Evolutionary conservation across 2,113 vertebrate genomes (phyloP).

Genomic region (Amphilophus citrinellus): DNA sequence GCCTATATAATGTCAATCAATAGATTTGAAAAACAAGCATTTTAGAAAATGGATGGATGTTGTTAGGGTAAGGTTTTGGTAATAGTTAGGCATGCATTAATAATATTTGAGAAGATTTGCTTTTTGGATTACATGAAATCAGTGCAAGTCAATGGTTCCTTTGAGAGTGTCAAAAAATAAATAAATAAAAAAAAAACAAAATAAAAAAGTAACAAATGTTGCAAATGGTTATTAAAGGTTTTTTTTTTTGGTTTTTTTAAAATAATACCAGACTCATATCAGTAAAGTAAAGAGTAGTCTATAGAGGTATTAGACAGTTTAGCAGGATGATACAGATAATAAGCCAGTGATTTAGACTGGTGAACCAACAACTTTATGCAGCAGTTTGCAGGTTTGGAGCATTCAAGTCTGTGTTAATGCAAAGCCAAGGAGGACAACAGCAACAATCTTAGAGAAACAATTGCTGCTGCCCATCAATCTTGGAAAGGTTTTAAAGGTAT

Average conservation of each 20-base stretch:
- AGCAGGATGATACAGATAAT: background rate
- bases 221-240: background rate
- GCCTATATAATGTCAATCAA: background rate
- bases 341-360: background rate
- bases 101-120: background rate
- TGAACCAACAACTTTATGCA: background rate
- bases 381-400: too few species aligned
- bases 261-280: background rate
- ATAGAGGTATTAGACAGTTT: background rate
- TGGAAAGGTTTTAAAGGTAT: background rate
- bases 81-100: background rate
- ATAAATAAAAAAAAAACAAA: background rate
- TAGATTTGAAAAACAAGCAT: background rate
- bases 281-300: background rate
- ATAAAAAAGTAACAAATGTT: background rate
- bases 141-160: background rate
- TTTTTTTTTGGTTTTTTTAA: background rate
- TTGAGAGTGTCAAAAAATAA: background rate
- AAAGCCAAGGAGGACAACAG: too few species aligned
- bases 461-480: background rate
- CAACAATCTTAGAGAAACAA: background rate
- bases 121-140: background rate
- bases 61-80: slow-evolving; percentile 1
- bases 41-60: background rate
- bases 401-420: too few species aligned